A percentile compares a stretch with the other conserved stretches of the same genome.
Evolutionary conservation across 2,797 vertebrate genomes (phyloP).

Genomic region (Erethizon dorsatum): DNA sequence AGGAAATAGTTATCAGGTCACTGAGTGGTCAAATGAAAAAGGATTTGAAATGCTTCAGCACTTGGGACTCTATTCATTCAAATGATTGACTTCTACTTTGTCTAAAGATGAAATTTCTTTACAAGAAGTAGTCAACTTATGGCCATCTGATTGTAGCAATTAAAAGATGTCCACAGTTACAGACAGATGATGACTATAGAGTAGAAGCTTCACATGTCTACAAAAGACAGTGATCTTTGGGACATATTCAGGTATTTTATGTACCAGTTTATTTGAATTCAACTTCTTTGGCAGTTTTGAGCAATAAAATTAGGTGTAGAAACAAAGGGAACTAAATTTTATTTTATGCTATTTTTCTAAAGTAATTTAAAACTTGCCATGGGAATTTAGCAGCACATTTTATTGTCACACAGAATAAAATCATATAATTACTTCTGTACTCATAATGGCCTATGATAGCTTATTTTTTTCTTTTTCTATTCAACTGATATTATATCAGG

Average conservation of each 20-base stretch:
- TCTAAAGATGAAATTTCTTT: constrained; percentile 81
- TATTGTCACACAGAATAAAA: constrained; percentile 10
- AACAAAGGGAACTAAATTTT: neutral
- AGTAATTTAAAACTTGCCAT: constrained; percentile 41
- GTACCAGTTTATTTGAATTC: constrained; percentile 50
- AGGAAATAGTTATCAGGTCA: constrained; percentile 94
- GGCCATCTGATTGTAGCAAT: constrained; percentile 15
- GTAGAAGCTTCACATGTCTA: constrained; percentile 9
- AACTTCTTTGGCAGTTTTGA: constrained; percentile 5
- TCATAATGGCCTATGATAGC: neutral
- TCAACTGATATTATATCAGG: constrained; percentile 57
- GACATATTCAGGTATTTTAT: constrained; percentile 55
- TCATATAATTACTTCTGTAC: neutral
- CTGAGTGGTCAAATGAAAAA: constrained; percentile 94
- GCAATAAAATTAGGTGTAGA: neutral
- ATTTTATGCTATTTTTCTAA: constrained; percentile 29
- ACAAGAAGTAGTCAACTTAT: constrained; percentile 69
- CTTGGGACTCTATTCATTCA: constrained; percentile 88
- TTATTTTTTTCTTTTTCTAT: constrained; percentile 44
- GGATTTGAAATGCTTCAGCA: constrained; percentile 92
- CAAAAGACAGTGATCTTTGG: constrained; percentile 19
- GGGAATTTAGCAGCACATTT: constrained; percentile 53
- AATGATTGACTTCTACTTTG: constrained; percentile 87
- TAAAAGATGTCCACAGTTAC: constrained; percentile 50
- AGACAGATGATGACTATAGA: constrained; percentile 25